Base-by-base conservation (phyloP, 2,888 invertebrate species). In the Lymantria monacha region DNA sequence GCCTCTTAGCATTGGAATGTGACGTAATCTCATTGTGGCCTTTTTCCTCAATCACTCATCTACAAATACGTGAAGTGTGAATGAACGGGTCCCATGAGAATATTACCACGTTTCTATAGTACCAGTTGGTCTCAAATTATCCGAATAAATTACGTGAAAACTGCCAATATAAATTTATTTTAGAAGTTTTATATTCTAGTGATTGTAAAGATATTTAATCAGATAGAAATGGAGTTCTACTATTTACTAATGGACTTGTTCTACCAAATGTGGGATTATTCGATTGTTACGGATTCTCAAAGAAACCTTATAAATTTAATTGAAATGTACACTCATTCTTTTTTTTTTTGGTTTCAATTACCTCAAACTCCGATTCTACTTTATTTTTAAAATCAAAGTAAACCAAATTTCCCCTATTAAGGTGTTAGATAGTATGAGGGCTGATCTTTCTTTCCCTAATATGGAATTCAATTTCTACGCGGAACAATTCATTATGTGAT, bases 91-190 rank as follows among this genome's bases (percentile, higher is more conserved):
- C 49, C 48, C 51, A 49, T 53, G 41, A 22, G 44, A 55, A 51
- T 59, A 50, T 57, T 59, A 67, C 59, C 56, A 54, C 46, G 53
- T 36, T 38, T 45, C 43, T 49, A 31, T 61, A 51, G 42, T 52
- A 51, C 44, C 36, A 47, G 7, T 42, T 63, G 56, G 62, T 69
- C 65, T 70, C 63, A 70, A 68, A 72, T 72, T 61, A 70, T 66
- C 46, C 46, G 55, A 57, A 60, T 61, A 62, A 60, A 63, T 61
- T 59, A 60, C 51, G 51, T 48, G 48, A 55, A 51, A 51, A 31
- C 50, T 56, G 43, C 51, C 56, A 55, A 53, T 51, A 56, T 55
- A 64, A 64, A 22, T 53, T 55, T 53, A 67, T 61, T 58, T 53
- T 57, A 52, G 53, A 48, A 56, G 49, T 58, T 53, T 53, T 38